Percentiles rank a stretch among this genome's conserved stretches.
These are phyloP conservation scores for Eclectus roratus DNA, from an alignment of 2,113 vertebrate species.

Conservation along the genomic window DNA sequence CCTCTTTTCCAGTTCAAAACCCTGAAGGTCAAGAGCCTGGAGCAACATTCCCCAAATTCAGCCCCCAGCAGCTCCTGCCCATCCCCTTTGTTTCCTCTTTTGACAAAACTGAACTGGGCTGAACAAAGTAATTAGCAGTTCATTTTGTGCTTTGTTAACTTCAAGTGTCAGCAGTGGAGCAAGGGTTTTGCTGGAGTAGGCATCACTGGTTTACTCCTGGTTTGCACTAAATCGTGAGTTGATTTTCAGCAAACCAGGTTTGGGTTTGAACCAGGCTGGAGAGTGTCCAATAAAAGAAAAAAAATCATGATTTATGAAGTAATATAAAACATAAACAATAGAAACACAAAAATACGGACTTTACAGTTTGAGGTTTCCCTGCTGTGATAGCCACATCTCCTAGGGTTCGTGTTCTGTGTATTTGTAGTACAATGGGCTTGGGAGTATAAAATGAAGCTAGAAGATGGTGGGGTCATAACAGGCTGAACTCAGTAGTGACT, in stretches of 20 bases:
- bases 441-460: background rate
- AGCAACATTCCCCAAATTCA: background rate
- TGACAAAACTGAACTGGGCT: background rate
- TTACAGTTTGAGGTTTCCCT: background rate
- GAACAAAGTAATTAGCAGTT: background rate
- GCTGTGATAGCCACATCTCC: background rate
- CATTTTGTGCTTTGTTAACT: background rate
- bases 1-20: background rate
- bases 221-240: background rate
- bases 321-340: background rate
- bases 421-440: background rate
- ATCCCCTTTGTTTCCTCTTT: background rate
- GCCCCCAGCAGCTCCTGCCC: background rate
- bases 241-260: background rate
- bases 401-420: background rate
- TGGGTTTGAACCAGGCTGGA: background rate
- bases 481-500: fast-evolving
- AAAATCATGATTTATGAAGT: background rate
- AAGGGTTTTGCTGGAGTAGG: background rate
- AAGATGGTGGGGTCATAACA: background rate
- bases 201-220: background rate
- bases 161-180: fast-evolving
- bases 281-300: background rate
- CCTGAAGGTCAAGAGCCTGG: background rate
- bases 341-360: background rate